Conservation (phyloP, 2,888 invertebrate species). For the Chrysopilus asiliformis region DNA sequence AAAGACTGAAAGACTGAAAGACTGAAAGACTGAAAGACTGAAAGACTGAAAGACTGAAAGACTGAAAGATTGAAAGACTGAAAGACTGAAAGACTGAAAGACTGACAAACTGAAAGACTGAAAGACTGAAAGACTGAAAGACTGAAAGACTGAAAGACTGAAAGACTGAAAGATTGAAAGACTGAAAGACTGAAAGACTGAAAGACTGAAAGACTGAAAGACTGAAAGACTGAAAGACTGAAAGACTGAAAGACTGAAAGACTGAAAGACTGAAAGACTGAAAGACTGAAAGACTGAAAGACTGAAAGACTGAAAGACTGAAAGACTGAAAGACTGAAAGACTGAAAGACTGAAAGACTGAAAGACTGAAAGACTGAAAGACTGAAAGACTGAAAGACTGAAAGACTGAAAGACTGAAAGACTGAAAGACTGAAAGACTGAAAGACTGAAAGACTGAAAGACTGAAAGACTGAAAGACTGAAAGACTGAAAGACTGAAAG, state of each 20-base stretch:
- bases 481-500: conserved; percentile 1
- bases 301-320: background rate
- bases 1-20: background rate
- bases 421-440: background rate
- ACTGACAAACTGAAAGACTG: background rate
- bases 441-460: background rate
- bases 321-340: background rate
- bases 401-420: background rate
- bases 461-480: conserved; percentile 1
- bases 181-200: background rate
- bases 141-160: background rate
- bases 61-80: background rate
- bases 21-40: background rate
- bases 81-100: background rate
- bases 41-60: background rate
- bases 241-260: background rate
- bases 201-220: background rate
- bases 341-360: background rate
- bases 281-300: background rate
- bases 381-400: background rate
- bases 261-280: background rate
- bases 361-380: background rate
- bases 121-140: background rate
- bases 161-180: background rate
- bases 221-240: background rate